phyloP scores from a whole-genome alignment of 2,113 vertebrate genomes.

The Rhodinocichla rosea region DNA sequence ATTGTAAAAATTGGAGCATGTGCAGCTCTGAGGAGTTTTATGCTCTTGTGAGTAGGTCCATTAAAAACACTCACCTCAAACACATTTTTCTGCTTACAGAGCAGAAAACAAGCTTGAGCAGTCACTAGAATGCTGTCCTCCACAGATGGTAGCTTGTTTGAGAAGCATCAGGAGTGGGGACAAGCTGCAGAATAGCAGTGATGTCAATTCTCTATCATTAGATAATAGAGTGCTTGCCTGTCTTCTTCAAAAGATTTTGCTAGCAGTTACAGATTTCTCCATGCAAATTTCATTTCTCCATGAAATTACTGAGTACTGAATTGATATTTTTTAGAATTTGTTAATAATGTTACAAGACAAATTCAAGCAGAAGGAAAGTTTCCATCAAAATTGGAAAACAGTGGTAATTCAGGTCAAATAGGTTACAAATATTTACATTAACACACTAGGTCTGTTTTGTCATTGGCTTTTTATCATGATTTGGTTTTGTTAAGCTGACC shows the following conservation, averaged over 20 bases:
- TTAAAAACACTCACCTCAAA: background rate
- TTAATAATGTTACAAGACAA: background rate
- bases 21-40: background rate
- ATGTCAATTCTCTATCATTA: background rate
- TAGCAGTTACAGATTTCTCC: background rate
- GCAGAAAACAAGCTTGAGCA: background rate
- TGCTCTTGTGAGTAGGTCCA: background rate
- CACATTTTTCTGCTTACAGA: background rate
- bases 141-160: background rate
- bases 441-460: background rate
- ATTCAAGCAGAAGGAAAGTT: background rate
- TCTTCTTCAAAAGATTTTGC: background rate
- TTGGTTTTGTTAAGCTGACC: background rate
- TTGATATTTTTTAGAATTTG: background rate
- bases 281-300: background rate
- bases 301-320: background rate
- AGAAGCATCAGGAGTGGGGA: background rate
- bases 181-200: background rate
- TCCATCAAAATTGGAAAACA: background rate
- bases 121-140: background rate
- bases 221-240: background rate
- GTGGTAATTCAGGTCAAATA: background rate
- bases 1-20: background rate
- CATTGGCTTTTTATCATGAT: background rate
- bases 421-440: background rate